phyloP scores from a whole-genome alignment of 2,113 vertebrate species.

The Columbina picui region DNA sequence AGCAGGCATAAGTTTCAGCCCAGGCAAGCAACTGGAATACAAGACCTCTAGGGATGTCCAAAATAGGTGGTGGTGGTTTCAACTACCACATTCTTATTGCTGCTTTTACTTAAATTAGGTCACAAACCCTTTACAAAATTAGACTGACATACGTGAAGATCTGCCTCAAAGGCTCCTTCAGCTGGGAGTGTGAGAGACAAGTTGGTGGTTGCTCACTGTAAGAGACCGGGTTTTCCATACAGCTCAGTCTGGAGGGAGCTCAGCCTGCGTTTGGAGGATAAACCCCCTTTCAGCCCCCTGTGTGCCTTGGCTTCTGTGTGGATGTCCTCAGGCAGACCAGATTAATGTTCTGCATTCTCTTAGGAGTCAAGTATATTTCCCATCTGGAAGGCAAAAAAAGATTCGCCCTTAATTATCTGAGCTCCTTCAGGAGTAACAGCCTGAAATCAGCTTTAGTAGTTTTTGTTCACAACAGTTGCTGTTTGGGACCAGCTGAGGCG shows the following conservation, averaged over 20 bases:
- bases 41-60: background rate
- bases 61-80: background rate
- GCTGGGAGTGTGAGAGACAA: background rate
- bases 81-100: background rate
- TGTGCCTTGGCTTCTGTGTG: rapidly evolving
- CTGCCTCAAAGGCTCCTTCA: background rate
- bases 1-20: background rate
- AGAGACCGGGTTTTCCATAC: background rate
- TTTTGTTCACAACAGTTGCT: background rate
- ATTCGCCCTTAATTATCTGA: background rate
- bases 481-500: background rate
- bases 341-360: background rate
- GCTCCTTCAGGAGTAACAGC: background rate
- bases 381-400: background rate
- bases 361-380: background rate
- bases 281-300: rapidly evolving
- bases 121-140: background rate
- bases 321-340: background rate
- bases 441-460: background rate
- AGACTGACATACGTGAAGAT: rapidly evolving
- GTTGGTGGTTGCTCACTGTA: background rate
- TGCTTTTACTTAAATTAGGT: background rate
- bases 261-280: background rate
- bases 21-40: background rate
- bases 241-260: background rate